Evolutionary conservation across 2,113 vertebrate genomes (phyloP).

Genomic region (Castor canadensis): DNA sequence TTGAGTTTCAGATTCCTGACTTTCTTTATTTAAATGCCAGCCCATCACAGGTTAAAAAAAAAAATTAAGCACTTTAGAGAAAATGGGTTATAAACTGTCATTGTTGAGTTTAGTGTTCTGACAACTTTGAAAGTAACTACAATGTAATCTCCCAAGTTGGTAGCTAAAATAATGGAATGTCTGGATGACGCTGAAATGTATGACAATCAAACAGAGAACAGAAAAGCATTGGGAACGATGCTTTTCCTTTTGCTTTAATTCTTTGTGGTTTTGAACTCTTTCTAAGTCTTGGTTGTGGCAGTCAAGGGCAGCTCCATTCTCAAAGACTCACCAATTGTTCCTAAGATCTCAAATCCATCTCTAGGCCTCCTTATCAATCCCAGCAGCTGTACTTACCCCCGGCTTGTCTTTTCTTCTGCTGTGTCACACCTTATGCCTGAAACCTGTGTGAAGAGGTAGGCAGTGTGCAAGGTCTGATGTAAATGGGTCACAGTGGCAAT

Average conservation of each 20-base stretch:
- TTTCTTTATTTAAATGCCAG: conserved; percentile 65
- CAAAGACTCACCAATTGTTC: conserved; percentile 31
- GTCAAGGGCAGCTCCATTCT: conserved; percentile 36
- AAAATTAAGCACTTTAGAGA: conserved; percentile 58
- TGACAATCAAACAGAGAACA: conserved; percentile 65
- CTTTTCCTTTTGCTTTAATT: conserved; percentile 53
- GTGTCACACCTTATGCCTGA: conserved; percentile 50
- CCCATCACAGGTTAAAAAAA: conserved; percentile 59
- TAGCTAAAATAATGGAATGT: conserved; percentile 78
- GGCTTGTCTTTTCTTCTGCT: conserved; percentile 34
- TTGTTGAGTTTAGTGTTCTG: conserved; percentile 75
- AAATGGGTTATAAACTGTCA: conserved; percentile 69
- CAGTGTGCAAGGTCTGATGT: conserved; percentile 18
- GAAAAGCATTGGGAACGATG: conserved; percentile 43
- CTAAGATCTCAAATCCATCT: neutral
- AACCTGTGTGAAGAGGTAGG: neutral
- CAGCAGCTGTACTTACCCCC: conserved; percentile 53
- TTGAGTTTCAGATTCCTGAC: conserved; percentile 49
- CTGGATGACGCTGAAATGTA: conserved; percentile 76
- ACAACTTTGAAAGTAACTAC: conserved; percentile 68
- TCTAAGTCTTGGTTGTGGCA: conserved; percentile 39
- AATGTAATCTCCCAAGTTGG: conserved; percentile 73
- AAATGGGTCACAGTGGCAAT: conserved; percentile 22
- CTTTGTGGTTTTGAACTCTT: conserved; percentile 63
- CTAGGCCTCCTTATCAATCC: conserved; percentile 29